Percentiles rank a stretch among this genome's conserved stretches.
Conservation (phyloP, 1,140 invertebrate species). For the Sycophila sp. region DNA sequence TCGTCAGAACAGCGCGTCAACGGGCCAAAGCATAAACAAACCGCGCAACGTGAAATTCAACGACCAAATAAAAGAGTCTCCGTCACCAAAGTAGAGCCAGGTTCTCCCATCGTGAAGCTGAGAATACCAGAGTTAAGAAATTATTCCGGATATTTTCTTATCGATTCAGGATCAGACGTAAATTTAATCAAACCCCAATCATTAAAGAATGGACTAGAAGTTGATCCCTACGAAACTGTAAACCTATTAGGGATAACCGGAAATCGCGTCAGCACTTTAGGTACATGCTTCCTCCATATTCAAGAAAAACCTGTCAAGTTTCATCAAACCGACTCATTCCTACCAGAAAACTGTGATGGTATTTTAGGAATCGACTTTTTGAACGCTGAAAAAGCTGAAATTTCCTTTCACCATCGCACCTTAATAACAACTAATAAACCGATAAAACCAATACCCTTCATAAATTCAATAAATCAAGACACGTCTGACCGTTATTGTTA, state of each 20-base stretch:
- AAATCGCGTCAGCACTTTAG: neutral
- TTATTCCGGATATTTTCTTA: too few relatives aligned
- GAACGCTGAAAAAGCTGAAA: neutral
- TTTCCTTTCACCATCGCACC: neutral
- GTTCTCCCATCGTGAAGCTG: too few relatives aligned
- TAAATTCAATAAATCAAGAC: neutral
- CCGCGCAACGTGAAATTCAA: too few relatives aligned
- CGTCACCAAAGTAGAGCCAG: too few relatives aligned
- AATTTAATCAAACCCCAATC: neutral
- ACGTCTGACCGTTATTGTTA: neutral
- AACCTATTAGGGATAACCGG: neutral
- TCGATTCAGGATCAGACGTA: neutral
- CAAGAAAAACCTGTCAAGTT: neutral
- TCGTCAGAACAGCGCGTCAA: too few relatives aligned
- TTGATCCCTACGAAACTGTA: neutral
- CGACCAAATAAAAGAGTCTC: too few relatives aligned
- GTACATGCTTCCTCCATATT: neutral
- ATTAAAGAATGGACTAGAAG: neutral
- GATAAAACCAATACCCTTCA: too few relatives aligned
- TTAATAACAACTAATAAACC: too few relatives aligned
- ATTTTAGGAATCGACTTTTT: neutral
- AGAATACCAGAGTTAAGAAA: too few relatives aligned
- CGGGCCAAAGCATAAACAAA: too few relatives aligned
- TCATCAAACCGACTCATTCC: too few relatives aligned
- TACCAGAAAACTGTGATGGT: neutral